phyloP scores from a whole-genome alignment of 2,113 vertebrate species.

The Monopterus albus region DNA sequence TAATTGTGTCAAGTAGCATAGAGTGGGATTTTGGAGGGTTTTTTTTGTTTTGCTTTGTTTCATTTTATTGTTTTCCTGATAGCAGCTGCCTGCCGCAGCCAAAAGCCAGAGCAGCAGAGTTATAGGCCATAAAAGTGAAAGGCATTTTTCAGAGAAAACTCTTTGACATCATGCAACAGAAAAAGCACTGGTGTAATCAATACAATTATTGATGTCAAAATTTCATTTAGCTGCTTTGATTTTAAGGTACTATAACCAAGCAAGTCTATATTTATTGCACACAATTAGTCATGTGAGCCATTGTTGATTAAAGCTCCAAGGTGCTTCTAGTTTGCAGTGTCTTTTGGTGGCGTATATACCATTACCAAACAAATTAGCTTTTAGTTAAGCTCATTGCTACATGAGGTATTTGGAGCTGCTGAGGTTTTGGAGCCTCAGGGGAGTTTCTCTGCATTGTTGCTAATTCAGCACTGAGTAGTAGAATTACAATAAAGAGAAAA shows the following conservation, averaged over 20 bases:
- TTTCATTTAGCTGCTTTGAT: neutral
- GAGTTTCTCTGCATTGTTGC: neutral
- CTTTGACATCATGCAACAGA: neutral
- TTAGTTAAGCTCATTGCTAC: neutral
- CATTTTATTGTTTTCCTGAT: neutral
- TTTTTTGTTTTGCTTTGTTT: neutral
- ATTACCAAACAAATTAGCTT: neutral
- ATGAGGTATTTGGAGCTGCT: neutral
- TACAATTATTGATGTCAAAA: neutral
- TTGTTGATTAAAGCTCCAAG: neutral
- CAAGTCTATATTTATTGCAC: neutral
- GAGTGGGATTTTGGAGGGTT: neutral
- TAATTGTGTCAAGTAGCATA: neutral
- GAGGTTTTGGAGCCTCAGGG: neutral
- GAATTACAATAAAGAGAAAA: neutral
- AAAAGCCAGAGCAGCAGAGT: no score
- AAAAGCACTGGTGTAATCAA: neutral
- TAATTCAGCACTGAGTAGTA: neutral
- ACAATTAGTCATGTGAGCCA: neutral
- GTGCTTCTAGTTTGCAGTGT: neutral
- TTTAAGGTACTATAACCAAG: neutral
- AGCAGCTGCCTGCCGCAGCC: neutral
- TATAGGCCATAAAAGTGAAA: neutral
- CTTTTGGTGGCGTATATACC: neutral
- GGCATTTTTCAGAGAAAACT: neutral